These are phyloP conservation scores for Vombatus ursinus DNA, from an alignment of 2,113 vertebrate genomes.

Conservation along the genomic window DNA sequence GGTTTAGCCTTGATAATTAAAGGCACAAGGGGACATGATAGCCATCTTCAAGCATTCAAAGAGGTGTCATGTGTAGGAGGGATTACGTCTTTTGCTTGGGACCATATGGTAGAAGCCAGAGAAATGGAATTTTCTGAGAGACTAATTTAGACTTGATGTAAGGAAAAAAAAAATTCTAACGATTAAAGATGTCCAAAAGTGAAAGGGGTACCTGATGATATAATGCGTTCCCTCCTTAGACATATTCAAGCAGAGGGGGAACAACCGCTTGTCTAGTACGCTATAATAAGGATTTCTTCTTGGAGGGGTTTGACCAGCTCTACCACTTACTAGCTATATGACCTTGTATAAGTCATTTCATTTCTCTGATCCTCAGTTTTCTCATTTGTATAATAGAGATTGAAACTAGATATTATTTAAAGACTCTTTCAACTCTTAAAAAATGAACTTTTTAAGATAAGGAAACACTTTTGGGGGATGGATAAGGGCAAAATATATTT, in stretches of 20 bases:
- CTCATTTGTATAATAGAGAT: neutral
- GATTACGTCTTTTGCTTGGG: neutral
- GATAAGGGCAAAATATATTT: neutral
- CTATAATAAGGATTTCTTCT: neutral
- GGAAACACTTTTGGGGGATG: neutral
- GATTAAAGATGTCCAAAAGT: neutral
- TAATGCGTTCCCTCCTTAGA: neutral
- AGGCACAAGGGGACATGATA: neutral
- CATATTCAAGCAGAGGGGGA: neutral
- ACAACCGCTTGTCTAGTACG: neutral
- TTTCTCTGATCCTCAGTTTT: neutral
- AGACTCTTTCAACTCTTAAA: neutral
- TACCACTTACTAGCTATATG: neutral
- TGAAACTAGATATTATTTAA: neutral
- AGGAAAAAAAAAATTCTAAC: neutral
- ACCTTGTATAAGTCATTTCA: neutral
- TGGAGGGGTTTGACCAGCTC: neutral
- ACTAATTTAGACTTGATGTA: neutral
- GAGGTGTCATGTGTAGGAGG: neutral
- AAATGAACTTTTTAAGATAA: neutral
- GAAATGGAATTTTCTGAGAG: neutral
- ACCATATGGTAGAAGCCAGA: neutral
- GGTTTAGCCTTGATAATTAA: neutral
- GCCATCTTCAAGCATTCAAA: neutral
- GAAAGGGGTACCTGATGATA: neutral